Evolutionary conservation across 2,888 invertebrate genomes (phyloP).

Genomic region (Acleris sparsana): DNA sequence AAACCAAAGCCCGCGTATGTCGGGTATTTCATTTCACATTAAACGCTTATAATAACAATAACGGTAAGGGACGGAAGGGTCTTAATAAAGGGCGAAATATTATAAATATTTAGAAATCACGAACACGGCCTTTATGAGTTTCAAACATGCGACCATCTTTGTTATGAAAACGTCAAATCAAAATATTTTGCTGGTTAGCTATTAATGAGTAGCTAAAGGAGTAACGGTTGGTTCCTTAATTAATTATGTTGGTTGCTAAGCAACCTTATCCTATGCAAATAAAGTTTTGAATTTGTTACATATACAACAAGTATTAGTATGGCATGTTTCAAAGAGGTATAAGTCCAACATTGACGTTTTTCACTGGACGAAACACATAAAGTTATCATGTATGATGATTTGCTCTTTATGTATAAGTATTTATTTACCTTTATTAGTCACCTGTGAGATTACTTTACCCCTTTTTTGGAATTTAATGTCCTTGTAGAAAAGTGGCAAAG

Average conservation of each 20-base stretch:
- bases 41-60: slow-evolving; percentile 27
- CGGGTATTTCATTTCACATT: slow-evolving; percentile 12
- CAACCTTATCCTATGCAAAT: not conserved
- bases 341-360: no score
- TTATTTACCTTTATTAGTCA: no score
- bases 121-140: slow-evolving; percentile 39
- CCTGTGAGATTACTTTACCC: no score
- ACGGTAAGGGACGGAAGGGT: slow-evolving; percentile 34
- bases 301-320: no score
- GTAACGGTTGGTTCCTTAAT: not conserved
- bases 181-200: slow-evolving; percentile 29
- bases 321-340: no score
- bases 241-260: no score
- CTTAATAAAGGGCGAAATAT: slow-evolving; percentile 40
- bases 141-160: slow-evolving; percentile 40
- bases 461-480: no score
- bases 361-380: no score
- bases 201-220: slow-evolving; percentile 18
- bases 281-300: not conserved
- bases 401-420: no score
- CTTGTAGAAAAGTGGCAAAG: no score
- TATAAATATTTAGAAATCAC: slow-evolving; percentile 41
- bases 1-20: not conserved
- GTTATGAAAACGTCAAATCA: slow-evolving; percentile 29
- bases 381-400: no score